These are phyloP conservation scores for Acanthurus leucopareius DNA, from an alignment of 2,797 vertebrate genomes.

Conservation along the genomic window DNA sequence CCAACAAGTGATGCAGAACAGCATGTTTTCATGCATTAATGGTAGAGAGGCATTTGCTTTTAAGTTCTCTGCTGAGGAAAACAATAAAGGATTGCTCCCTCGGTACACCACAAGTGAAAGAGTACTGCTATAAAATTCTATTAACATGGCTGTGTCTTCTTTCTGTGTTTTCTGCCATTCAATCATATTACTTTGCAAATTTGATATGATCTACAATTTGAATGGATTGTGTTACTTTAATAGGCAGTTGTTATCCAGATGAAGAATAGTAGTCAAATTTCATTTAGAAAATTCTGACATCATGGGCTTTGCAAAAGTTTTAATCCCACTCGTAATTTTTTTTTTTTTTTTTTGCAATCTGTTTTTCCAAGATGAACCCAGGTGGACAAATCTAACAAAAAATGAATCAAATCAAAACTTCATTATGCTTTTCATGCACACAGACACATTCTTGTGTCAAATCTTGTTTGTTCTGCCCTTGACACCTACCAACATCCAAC, in stretches of 20 bases:
- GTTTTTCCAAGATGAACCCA: background rate
- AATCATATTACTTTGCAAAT: conserved; percentile 1
- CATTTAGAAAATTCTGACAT: conserved; percentile 9
- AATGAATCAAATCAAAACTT: conserved; percentile 23
- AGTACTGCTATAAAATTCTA: background rate
- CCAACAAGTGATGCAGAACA: background rate
- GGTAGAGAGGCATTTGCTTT: background rate
- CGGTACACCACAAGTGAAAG: background rate
- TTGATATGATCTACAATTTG: background rate
- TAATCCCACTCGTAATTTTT: background rate
- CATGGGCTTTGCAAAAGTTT: background rate
- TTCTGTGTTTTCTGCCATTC: background rate
- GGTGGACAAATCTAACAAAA: conserved; percentile 24
- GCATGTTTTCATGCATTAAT: background rate
- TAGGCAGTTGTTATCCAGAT: background rate
- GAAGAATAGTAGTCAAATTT: background rate
- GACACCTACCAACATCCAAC: conserved; percentile 34
- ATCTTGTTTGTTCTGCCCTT: conserved; percentile 24
- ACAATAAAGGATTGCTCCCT: background rate
- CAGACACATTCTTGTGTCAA: conserved; percentile 18
- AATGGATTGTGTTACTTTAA: background rate
- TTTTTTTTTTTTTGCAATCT: background rate
- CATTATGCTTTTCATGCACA: conserved; percentile 12
- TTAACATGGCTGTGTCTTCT: background rate
- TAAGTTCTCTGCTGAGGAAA: background rate